Evolutionary conservation across 2,113 vertebrate species (phyloP).

Genomic region (Thamnaconus septentrionalis): DNA sequence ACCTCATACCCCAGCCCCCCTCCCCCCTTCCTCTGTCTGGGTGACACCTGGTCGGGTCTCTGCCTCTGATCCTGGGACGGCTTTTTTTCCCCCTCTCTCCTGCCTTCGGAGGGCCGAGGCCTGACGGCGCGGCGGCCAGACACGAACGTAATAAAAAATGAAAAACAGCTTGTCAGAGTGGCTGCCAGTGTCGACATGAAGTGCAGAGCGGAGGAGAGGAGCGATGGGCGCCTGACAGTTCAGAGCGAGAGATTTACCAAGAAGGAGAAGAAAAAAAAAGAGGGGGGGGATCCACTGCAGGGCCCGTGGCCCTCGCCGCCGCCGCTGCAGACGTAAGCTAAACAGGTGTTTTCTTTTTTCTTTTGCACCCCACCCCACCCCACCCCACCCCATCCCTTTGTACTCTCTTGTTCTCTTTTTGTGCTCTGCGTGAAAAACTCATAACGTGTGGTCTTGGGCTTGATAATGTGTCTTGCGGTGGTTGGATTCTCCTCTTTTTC

Average conservation of each 20-base stretch:
- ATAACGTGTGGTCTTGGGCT: constrained; percentile 55
- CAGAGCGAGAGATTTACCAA: constrained; percentile 37
- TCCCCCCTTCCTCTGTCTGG: constrained; percentile 80
- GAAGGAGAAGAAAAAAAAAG: constrained; percentile 69
- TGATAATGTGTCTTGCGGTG: constrained; percentile 24
- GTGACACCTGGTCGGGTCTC: constrained; percentile 94
- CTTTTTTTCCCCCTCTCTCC: constrained; percentile 74
- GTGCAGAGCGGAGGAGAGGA: constrained; percentile 78
- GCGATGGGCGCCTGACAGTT: constrained; percentile 72
- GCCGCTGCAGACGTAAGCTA: constrained; percentile 67
- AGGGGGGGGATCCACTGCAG: constrained; percentile 74
- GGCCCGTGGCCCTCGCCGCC: constrained; percentile 56
- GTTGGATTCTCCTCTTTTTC: neutral
- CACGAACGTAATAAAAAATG: constrained; percentile 97
- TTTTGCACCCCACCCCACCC: constrained; percentile 46
- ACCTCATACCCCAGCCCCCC: constrained; percentile 51
- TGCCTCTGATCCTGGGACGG: constrained; percentile 82
- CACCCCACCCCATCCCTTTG: constrained; percentile 66
- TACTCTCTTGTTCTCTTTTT: constrained; percentile 55
- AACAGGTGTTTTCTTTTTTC: constrained; percentile 87
- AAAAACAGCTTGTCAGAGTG: constrained; percentile 94
- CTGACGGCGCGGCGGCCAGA: constrained; percentile 90
- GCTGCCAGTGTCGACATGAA: constrained; percentile 88
- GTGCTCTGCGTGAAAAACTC: constrained; percentile 47
- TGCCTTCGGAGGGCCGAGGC: constrained; percentile 88